Evolutionary conservation across 2,113 vertebrate species (phyloP), one percentile per base, ranked within the genome.

Genomic region (Ranitomeya imitator): DNA sequence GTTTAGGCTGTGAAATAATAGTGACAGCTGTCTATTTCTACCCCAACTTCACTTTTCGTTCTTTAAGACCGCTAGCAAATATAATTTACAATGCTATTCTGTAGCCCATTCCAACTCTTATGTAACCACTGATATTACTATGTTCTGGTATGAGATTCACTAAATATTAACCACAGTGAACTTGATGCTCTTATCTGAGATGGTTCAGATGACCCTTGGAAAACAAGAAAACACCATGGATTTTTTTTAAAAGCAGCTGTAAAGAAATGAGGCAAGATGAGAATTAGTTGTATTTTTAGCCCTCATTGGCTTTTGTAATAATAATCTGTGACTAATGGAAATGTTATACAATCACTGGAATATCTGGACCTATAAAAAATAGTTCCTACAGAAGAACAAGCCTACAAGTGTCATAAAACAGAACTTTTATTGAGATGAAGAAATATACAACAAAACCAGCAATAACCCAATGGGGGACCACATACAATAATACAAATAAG

Each of bases 151-250:
- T 81, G 61, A 81, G 8, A 63, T 61, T 80, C 13, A 63, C 18
- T 82, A 63, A 82, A 63, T 59, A 82, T 82, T 82, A 82, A 82
- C 79, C 18, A 63, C 11, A 61, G 15, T 60, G 23, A 81, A 81
- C 79, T 81, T 9, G 79, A 18, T 59, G 23, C 78, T 79, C 26
- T 19, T 19, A 61, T 19, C 7, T 61, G 23, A 59, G 11, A 8
- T 8, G 31, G 31, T 31, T 61, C 37, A 11, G 11, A 21, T 9
- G 3, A 82, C n/a, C 26, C 11, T 82, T 63, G 16, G 16, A 79
- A 59, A 79, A 31, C 79, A 81, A 65, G 60, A 45, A 63, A 82
- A 65, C 79, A 82, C 60, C 12, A 55, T 63, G 16, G 51, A 63
- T 31, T 19, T 63, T 31, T 65, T 23, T 45, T 3, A 45, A 45